These are phyloP conservation scores for Nothocercus julius DNA, from an alignment of 2,113 vertebrate species.

Conservation along the genomic window DNA sequence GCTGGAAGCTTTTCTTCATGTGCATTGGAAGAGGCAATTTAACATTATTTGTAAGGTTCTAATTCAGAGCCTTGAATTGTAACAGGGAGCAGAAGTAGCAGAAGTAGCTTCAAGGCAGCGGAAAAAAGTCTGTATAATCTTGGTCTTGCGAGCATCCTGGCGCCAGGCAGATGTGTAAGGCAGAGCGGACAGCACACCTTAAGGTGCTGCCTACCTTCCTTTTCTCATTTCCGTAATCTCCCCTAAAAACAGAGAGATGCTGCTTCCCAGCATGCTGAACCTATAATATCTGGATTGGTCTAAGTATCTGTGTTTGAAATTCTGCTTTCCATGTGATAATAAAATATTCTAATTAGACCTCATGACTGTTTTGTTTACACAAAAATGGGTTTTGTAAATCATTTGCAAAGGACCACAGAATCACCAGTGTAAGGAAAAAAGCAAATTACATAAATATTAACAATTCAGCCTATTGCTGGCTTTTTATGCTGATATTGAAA, in stretches of 20 bases:
- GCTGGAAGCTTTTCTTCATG: background rate
- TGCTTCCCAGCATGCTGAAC: background rate
- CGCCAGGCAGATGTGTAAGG: background rate
- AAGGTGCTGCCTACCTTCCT: background rate
- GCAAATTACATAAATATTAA: constrained; percentile 17
- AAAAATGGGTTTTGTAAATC: constrained; percentile 48
- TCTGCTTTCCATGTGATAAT: background rate
- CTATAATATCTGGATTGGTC: background rate
- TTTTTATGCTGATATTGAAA: constrained; percentile 29
- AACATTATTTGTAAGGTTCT: background rate
- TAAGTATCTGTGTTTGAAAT: background rate
- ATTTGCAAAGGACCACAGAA: background rate
- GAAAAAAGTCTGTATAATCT: background rate
- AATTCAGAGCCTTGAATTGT: background rate
- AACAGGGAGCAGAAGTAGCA: background rate
- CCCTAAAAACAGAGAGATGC: background rate
- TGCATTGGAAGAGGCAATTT: background rate
- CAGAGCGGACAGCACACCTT: background rate
- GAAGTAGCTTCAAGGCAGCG: background rate
- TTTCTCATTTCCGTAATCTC: background rate
- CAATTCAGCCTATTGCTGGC: background rate
- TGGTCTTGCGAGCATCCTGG: background rate
- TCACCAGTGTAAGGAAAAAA: constrained; percentile 30
- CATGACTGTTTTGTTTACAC: background rate
- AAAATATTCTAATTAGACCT: constrained; percentile 7